Evolutionary conservation across 2,113 vertebrate genomes (phyloP), one percentile per base, ranked within the genome.

Genomic region (Mus spicilegus): DNA sequence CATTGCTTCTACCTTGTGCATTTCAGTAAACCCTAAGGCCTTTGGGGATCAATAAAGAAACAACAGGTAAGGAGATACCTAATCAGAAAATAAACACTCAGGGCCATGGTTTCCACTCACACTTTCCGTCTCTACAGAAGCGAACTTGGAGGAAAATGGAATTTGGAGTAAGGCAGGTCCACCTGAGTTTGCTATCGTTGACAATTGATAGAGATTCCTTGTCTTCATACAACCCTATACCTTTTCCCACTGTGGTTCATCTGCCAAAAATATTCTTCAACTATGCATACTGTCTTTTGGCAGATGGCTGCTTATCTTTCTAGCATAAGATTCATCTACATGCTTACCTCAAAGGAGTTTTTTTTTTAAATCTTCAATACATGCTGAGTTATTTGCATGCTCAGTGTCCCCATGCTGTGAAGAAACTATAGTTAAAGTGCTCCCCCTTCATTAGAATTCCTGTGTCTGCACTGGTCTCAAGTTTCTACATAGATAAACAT

Each of bases 11-110:
- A 85, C 77, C 77, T 84, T n/a, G 49, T 51, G 16, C 30, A 3
- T 93, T 93, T 89, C 89, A 88, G 82, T 28, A 75, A 87, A 76
- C 42, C 36, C 20, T 51, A n/a, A 56, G 77, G 94, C 36, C 84
- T 96, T 77, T 67, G 8, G 85, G 93, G 87, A 70, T 72, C 73
- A 84, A 81, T 49, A 72, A 96, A 67, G 86, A 67, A 81, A 85
- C 75, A 72, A 67, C 72, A 97, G 84, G 97, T 96, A 96, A 96
- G 89, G 75, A 76, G 90, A 91, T 39, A 84, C 28, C 77, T 73
- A 56, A 19, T 56, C 77, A 73, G 84, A 94, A 94, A 95, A 82
- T 56, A 90, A 97, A 89, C 20, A 75, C n/a, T 65, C 30, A 10
- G 49, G 89, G 56, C 39, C 42, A 77, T 87, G 61, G 30, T 54